A percentile compares a stretch with the other conserved stretches of the same genome.
These are phyloP conservation scores for Embiotoca jacksoni DNA, from an alignment of 2,113 vertebrate genomes.

Conservation along the genomic window DNA sequence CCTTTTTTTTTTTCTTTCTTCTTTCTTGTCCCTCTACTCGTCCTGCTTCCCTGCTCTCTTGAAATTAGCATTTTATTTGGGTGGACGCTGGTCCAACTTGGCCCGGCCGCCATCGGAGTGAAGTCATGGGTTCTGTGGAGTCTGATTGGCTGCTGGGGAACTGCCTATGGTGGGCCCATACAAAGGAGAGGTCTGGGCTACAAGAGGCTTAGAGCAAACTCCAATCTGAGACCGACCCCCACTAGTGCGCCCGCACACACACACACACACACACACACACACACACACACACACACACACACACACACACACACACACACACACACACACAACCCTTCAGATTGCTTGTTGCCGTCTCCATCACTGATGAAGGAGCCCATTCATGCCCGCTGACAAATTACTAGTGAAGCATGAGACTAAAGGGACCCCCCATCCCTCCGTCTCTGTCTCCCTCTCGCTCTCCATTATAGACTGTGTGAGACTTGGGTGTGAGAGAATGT, in stretches of 20 bases:
- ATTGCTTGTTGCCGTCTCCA: conserved; percentile 55
- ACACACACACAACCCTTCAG: conserved; percentile 22
- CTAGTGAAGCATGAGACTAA: conserved; percentile 85
- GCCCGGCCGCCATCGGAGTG: conserved; percentile 79
- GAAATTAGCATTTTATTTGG: conserved; percentile 34
- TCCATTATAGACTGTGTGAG: conserved; percentile 67
- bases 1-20: conserved; percentile 4
- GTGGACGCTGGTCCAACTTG: conserved; percentile 57
- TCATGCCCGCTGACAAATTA: conserved; percentile 82
- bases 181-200: conserved; percentile 65
- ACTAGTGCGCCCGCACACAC: conserved; percentile 40
- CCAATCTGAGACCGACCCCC: conserved; percentile 77
- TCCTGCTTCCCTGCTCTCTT: not conserved
- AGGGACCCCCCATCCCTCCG: conserved; percentile 64
- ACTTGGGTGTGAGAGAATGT: conserved; percentile 68
- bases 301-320: conserved; percentile 47
- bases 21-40: too few species aligned
- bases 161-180: conserved; percentile 87
- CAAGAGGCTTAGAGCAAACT: conserved; percentile 79
- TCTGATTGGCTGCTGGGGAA: conserved; percentile 85
- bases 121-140: conserved; percentile 75
- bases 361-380: conserved; percentile 74
- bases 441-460: conserved; percentile 41
- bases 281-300: conserved; percentile 30
- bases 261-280: conserved; percentile 46